Conservation (phyloP, 35 echinoderm and acorn worm genomes). For the Lytechinus variegatus region DNA sequence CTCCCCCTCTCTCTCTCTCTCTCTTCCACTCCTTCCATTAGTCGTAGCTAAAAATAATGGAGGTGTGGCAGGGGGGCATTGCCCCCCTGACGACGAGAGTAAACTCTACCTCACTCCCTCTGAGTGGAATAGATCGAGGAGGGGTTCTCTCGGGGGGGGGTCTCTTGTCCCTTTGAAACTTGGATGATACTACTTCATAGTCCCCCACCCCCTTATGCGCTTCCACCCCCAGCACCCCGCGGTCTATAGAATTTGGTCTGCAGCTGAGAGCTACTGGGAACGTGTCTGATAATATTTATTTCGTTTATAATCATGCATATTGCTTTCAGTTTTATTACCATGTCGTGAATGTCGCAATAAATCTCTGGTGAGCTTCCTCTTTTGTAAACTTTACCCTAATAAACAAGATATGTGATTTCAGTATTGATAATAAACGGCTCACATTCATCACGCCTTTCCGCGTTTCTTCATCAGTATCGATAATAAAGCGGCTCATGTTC, state of each 20-base stretch:
- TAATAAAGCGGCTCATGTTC: neutral
- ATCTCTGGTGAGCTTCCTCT: neutral
- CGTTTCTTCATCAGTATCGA: neutral
- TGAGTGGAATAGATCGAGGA: neutral
- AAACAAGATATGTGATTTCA: neutral
- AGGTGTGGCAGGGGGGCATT: too few species aligned
- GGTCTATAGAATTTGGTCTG: neutral
- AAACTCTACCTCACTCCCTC: neutral
- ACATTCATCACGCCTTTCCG: neutral
- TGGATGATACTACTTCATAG: too few species aligned
- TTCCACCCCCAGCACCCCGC: too few species aligned
- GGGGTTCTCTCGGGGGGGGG: neutral
- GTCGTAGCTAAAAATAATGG: too few species aligned
- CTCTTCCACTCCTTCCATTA: too few species aligned
- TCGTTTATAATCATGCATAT: neutral
- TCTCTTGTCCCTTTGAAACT: too few species aligned
- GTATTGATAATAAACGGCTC: neutral
- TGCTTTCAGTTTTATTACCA: conserved; percentile 4
- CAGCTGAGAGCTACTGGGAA: neutral
- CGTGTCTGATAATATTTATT: neutral
- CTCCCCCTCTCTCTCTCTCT: too few species aligned
- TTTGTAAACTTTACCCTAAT: neutral
- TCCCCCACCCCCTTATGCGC: too few species aligned
- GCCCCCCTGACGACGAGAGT: neutral
- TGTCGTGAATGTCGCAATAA: neutral